Base-by-base conservation (phyloP, 2,888 invertebrate genomes). In the Hypena proboscidalis region DNA sequence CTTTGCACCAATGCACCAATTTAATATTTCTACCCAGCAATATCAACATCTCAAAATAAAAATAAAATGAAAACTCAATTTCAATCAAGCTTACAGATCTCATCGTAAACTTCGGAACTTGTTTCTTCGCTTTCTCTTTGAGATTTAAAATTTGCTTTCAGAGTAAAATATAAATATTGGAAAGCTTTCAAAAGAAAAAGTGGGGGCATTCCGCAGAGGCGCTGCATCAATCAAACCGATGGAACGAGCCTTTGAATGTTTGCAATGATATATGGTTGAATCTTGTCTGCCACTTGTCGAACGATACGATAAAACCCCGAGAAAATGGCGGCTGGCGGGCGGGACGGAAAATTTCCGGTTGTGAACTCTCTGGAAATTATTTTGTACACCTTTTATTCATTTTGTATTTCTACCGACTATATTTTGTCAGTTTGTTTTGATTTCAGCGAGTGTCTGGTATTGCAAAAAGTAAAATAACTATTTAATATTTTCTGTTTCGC, bases 161-260 rank as follows among this genome's bases (percentile, higher is more conserved):
- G 9, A 43, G 13, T 9, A 13, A 47, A 27, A 30, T 26, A 50
- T 43, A 19, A 42, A 47, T 40, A 21, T 37, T 27, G 6, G 19
- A 17, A 34, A 38, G 7, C 14, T 31, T 39, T 38, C 20, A 34
- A 25, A 40, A 44, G 20, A 29, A 36, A 49, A 35, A 51, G 27
- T 39, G 15, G 23, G 11, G 3, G 13, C 22, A 29, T 25, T 34
- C 21, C 26, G 2, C 1, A 20, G 35, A 32, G 36, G 15, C 11
- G 22, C 25, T 11, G 2, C 38, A 61, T 61, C 61, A 47, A 61
- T 61, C 60, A 61, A 31, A 7, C 10, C 31, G 44, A 44, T 43
- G 27, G 11, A 29, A 46, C 9, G 25, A 17, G 49, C 36, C 44
- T 50, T 58, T 32, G 51, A 44, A 60, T 58, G 27, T 60, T 57